These are phyloP conservation scores for Eustalomyia histrio DNA, from an alignment of 2,888 invertebrate genomes.

Conservation along the genomic window DNA sequence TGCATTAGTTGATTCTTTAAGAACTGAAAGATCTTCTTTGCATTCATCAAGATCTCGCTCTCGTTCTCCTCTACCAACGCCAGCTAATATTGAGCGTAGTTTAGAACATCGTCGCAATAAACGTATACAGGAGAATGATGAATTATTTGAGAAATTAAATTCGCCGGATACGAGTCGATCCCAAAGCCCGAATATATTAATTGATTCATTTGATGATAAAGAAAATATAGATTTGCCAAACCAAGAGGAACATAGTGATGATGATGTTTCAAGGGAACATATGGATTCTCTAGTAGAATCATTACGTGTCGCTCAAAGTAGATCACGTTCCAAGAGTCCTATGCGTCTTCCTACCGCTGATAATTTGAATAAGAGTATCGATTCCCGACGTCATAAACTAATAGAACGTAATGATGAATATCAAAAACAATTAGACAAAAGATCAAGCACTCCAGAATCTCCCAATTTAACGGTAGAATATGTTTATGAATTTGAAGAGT, in stretches of 20 bases:
- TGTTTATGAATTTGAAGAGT: constrained; percentile 66
- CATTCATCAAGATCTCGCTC: constrained; percentile 67
- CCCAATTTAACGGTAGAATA: constrained; percentile 66
- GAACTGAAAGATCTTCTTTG: constrained; percentile 68
- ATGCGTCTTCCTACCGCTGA: constrained; percentile 67
- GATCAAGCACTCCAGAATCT: constrained; percentile 69
- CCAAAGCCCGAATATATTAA: constrained; percentile 6
- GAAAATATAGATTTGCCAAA: not conserved
- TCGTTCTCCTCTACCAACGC: constrained; percentile 71
- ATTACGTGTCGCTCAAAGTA: constrained; percentile 43
- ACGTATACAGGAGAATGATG: constrained; percentile 62
- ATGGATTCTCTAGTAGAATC: constrained; percentile 42
- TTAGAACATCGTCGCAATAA: constrained; percentile 54
- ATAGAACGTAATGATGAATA: constrained; percentile 72
- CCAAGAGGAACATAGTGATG: not conserved
- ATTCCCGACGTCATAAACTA: constrained; percentile 69
- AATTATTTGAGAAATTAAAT: constrained; percentile 51
- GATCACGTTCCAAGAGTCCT: constrained; percentile 56
- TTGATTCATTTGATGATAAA: not conserved
- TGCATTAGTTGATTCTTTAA: constrained; percentile 69
- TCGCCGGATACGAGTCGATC: not conserved
- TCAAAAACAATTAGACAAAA: constrained; percentile 68
- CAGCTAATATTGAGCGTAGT: constrained; percentile 71
- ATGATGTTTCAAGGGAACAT: constrained; percentile 11
- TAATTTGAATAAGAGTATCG: constrained; percentile 71